A percentile compares a stretch with the other conserved stretches of the same genome.
These are phyloP conservation scores for Malacoraja senta DNA, from an alignment of 2,797 vertebrate species.

Conservation along the genomic window DNA sequence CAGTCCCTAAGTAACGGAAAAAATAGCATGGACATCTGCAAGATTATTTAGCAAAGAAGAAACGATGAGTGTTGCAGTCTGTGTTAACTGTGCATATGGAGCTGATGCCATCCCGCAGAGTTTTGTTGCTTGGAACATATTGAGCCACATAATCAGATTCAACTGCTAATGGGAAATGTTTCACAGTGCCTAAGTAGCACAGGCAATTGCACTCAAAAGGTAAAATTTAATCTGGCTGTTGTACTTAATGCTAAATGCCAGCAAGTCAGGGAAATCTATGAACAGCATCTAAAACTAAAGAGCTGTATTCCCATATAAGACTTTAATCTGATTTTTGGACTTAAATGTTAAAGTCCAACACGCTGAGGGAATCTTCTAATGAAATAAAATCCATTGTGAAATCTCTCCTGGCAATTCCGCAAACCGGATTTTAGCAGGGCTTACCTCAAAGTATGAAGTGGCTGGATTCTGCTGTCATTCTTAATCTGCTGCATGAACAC, in stretches of 20 bases:
- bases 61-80: constrained; percentile 43
- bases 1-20: constrained; percentile 39
- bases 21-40: constrained; percentile 32
- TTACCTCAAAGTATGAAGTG: neutral
- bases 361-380: neutral
- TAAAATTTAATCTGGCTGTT: constrained; percentile 45
- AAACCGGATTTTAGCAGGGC: neutral
- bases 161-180: constrained; percentile 50
- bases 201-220: constrained; percentile 48
- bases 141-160: constrained; percentile 49
- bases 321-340: constrained; percentile 21
- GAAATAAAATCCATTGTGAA: constrained; percentile 10
- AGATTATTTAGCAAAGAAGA: constrained; percentile 43
- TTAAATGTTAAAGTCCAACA: constrained; percentile 9
- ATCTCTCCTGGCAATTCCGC: neutral
- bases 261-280: constrained; percentile 18
- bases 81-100: constrained; percentile 46
- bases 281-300: neutral
- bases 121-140: constrained; percentile 50
- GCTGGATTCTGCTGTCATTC: neutral
- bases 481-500: neutral
- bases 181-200: constrained; percentile 47
- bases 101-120: constrained; percentile 45
- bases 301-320: neutral
- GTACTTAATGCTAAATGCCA: constrained; percentile 36